phyloP scores from a whole-genome alignment of 30 jellyfish, hydroid and myxozoan species.

The Chrysaora quinquecirrha region DNA sequence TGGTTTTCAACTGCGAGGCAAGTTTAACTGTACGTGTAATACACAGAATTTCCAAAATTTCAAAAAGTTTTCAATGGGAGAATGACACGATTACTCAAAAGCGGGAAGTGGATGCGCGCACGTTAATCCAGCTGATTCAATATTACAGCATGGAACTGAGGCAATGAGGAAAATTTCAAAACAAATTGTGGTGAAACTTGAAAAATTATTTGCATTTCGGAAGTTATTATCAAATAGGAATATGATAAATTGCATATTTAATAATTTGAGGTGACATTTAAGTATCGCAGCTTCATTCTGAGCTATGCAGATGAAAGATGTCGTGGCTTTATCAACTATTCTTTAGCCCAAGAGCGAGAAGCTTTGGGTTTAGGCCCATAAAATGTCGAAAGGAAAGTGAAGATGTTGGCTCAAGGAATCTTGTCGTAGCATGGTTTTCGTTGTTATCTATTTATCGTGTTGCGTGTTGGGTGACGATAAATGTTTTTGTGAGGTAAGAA shows the following conservation, averaged over 20 bases:
- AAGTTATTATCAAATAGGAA: background rate
- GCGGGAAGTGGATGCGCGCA: background rate
- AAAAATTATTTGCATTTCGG: background rate
- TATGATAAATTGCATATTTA: background rate
- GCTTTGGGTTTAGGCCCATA: background rate
- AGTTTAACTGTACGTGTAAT: too few species aligned
- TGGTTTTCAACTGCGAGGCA: too few species aligned
- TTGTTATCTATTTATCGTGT: background rate
- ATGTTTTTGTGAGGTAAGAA: slow-evolving; percentile 53
- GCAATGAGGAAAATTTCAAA: background rate
- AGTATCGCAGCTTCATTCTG: background rate
- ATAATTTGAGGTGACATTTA: background rate
- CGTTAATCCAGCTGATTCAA: background rate
- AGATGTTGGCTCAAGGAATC: background rate
- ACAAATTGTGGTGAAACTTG: background rate
- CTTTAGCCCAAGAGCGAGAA: background rate
- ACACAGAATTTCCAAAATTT: too few species aligned
- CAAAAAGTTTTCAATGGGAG: background rate
- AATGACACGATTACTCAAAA: background rate
- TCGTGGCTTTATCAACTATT: background rate
- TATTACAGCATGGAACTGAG: background rate
- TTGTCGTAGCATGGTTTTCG: background rate
- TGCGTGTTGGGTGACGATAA: slow-evolving; percentile 12
- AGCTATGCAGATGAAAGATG: background rate
- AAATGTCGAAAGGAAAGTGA: background rate